phyloP scores from a whole-genome alignment of 2,888 invertebrate genomes.

The Eurytoma adleriae region DNA sequence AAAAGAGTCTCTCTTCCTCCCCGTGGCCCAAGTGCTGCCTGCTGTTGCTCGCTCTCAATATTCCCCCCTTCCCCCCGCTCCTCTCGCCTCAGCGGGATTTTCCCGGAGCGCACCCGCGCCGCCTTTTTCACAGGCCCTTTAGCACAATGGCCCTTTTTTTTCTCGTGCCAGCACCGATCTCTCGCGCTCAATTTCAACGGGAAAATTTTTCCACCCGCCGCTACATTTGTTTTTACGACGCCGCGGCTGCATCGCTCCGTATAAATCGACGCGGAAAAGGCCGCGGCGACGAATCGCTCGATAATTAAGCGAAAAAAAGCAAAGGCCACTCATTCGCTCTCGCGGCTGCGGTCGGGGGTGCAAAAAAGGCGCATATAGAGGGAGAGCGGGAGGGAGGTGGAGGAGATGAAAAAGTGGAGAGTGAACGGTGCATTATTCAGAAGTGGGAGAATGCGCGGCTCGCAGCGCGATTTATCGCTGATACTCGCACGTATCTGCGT shows the following conservation, averaged over 20 bases:
- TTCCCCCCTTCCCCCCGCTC: not conserved
- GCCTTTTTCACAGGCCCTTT: not conserved
- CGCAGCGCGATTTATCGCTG: conserved; percentile 29
- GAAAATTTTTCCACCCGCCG: no score
- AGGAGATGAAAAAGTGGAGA: not conserved
- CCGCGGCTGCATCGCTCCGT: no score
- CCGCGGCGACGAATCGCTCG: no score
- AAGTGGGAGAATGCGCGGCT: conserved; percentile 9
- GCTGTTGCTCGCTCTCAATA: conserved; percentile 32
- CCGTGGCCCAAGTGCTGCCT: no score
- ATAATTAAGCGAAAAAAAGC: conserved; percentile 11
- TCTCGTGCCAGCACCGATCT: no score
- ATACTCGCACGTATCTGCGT: conserved; percentile 27
- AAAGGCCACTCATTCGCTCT: no score
- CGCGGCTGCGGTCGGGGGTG: no score
- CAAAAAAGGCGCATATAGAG: not conserved
- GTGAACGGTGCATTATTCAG: conserved; percentile 34
- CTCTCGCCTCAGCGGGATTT: not conserved
- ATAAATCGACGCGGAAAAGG: no score
- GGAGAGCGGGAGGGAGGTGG: not conserved
- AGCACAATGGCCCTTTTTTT: not conserved
- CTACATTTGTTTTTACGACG: no score
- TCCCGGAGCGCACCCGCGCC: conserved; percentile 1
- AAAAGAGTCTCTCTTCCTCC: conserved; percentile 6
- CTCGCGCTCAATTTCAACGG: no score